Evolutionary conservation across 2,888 invertebrate genomes (phyloP), one percentile per base, ranked within the genome.

Genomic region (Fragum whitleyi): DNA sequence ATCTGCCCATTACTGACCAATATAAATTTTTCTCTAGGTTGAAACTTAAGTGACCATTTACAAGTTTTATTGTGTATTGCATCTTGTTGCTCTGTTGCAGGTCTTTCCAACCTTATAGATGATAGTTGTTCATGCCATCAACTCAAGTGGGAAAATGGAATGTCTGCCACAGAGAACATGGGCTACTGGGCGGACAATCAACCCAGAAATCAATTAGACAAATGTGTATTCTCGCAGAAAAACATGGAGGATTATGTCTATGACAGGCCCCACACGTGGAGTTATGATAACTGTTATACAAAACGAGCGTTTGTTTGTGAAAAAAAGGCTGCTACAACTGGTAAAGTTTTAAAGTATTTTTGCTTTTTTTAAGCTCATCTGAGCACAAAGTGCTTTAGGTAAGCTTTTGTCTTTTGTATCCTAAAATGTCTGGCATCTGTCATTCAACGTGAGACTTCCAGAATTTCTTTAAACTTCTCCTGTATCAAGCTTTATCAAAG

Each of bases 241-340:
- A 74, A 84, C 14, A 23, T 23, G 1, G 74, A 67, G 39, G 42
- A 69, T 14, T 85, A 85, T 65, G 42, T 59, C 1, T 85, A 82
- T 72, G 85, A 85, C 61, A 57, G 79, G 28, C 77, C 81, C 16
- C 77, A 75, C 57, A 74, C 71, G 3, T 90, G 89, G 88, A 68
- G 76, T 6, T 83, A 86, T 36, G 82, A 83, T 26, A 84, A 87
- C n/a, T 91, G 91, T 75, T 77, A 84, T 36, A 67, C 67, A 16
- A 87, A 87, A 68, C 65, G 85, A 65, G 73, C 87, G 0, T 91
- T 86, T 74, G 79, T 91, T 14, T 91, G 91, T 79, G 87, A 89
- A 55, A 77, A 86, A 39, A 80, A 77, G 51, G 88, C 90, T n/a
- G 89, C 32, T 2, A 47, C 47, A 9, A 47, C 2, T 47, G 47